These are phyloP conservation scores for Pygmarrhopalites habei DNA, from an alignment of 1,140 invertebrate genomes.

Conservation along the genomic window DNA sequence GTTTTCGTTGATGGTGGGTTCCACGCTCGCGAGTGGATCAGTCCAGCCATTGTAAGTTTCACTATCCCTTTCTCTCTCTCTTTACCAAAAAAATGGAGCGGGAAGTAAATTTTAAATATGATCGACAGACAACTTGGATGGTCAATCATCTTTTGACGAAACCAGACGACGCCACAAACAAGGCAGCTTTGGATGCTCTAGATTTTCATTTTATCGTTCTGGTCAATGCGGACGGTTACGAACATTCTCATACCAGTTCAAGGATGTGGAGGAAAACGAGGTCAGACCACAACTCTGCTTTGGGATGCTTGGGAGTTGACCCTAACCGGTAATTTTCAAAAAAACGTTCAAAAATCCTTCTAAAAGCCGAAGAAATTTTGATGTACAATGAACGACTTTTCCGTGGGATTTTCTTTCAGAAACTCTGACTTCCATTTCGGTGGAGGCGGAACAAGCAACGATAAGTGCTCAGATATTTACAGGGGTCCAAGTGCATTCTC, in stretches of 20 bases:
- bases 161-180: conserved; percentile 50
- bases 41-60: neutral
- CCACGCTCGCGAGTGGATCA: conserved; percentile 17
- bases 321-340: conserved; percentile 41
- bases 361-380: no score
- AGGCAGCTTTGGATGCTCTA: conserved; percentile 54
- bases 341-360: no score
- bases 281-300: neutral
- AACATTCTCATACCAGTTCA: conserved; percentile 43
- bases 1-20: conserved; percentile 10
- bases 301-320: conserved; percentile 35
- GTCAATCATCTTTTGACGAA: no score
- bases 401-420: no score
- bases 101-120: no score
- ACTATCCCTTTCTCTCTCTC: no score
- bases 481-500: conserved; percentile 6
- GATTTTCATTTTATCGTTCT: conserved; percentile 7
- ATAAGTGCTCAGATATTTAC: conserved; percentile 16
- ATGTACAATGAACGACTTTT: no score
- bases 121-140: no score
- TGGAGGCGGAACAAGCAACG: conserved; percentile 11
- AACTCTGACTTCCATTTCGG: conserved; percentile 18
- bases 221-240: conserved; percentile 56
- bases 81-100: no score
- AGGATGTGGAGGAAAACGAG: conserved; percentile 69